Evolutionary conservation across 2,888 invertebrate species (phyloP).

Genomic region (Romanomermis culicivorax): DNA sequence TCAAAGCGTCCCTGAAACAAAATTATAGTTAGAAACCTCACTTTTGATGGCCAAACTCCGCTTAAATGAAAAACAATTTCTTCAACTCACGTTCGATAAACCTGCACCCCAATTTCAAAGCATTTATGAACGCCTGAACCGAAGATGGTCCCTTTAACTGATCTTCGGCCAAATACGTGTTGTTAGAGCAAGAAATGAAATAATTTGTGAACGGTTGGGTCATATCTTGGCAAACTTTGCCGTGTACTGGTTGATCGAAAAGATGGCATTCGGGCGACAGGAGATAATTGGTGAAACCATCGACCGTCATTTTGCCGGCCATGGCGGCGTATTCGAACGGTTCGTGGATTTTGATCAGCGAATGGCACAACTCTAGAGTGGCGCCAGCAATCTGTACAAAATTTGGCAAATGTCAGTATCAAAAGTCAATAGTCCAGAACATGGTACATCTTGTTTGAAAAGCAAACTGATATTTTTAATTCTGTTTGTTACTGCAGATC

Average conservation of each 20-base stretch:
- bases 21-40: no score
- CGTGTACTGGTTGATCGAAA: constrained; percentile 33
- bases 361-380: constrained; percentile 35
- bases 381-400: constrained; percentile 35
- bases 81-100: constrained; percentile 39
- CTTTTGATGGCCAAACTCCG: no score
- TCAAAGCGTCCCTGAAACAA: no score
- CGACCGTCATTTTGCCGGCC: constrained; percentile 37
- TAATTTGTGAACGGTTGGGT: constrained; percentile 36
- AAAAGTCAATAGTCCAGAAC: no score
- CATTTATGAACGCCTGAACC: constrained; percentile 36
- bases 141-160: constrained; percentile 37
- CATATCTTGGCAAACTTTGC: constrained; percentile 37
- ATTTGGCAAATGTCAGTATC: no score
- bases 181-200: constrained; percentile 36
- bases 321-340: constrained; percentile 36
- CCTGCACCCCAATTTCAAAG: constrained; percentile 36
- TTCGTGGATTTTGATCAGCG: constrained; percentile 37
- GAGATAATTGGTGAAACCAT: constrained; percentile 34
- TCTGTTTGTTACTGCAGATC: no score
- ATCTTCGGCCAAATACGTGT: constrained; percentile 37
- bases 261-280: constrained; percentile 35
- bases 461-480: no score
- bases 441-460: no score
- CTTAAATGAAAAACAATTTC: no score